Evolutionary conservation across 2,888 invertebrate species (phyloP).

Genomic region (Cyclophora punctaria): DNA sequence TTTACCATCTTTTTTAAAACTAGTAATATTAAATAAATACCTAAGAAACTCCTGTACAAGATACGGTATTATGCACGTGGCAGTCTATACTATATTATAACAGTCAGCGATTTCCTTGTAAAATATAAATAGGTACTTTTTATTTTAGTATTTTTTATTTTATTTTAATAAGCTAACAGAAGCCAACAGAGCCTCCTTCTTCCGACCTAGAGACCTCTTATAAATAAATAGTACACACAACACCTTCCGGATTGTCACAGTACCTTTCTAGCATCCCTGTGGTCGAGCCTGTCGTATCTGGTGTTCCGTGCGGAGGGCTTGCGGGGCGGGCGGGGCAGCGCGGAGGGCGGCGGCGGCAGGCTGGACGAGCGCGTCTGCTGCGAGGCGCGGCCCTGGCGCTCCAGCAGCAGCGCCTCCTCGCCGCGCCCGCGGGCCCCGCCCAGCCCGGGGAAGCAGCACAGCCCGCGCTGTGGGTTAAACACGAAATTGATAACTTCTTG

Average conservation of each 20-base stretch:
- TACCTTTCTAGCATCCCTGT: conserved; percentile 61
- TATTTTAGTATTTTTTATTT: too few relatives aligned
- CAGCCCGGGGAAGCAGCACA: conserved; percentile 85
- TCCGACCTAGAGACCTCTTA: too few relatives aligned
- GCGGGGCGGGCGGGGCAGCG: conserved; percentile 81
- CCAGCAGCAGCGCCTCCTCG: conserved; percentile 83
- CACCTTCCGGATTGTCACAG: not conserved
- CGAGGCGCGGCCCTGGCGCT: conserved; percentile 84
- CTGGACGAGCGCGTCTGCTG: conserved; percentile 82
- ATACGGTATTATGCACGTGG: too few relatives aligned
- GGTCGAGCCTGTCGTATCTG: conserved; percentile 79
- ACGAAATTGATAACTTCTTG: too few relatives aligned
- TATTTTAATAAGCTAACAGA: too few relatives aligned
- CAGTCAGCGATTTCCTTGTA: too few relatives aligned
- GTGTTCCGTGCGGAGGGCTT: conserved; percentile 75
- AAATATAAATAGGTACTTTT: too few relatives aligned
- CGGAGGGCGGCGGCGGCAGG: conserved; percentile 82
- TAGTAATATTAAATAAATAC: too few relatives aligned
- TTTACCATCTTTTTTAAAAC: too few relatives aligned
- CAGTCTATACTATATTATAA: too few relatives aligned
- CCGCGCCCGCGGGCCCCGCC: conserved; percentile 69
- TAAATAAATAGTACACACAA: not conserved
- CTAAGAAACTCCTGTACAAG: too few relatives aligned
- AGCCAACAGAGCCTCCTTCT: too few relatives aligned
- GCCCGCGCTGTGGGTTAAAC: conserved; percentile 77